Base-by-base conservation (phyloP, 2,888 invertebrate species). In the Leistus spinibarbis region DNA sequence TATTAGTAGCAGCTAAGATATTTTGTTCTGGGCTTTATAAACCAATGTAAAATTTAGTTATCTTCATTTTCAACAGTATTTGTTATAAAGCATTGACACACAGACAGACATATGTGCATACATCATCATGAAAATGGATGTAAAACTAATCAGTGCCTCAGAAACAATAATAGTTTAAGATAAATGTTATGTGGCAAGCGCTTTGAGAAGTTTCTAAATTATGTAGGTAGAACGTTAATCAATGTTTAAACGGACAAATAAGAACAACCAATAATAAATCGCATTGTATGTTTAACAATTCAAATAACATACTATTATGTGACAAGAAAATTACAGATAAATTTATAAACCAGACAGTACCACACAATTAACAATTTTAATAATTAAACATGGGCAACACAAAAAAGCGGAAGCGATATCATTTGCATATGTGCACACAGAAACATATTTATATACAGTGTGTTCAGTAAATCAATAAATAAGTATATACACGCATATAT, bases 271-370 rank as follows among this genome's bases (percentile, higher is more conserved):
- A 1, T 2, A 40, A 40, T 40, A 40, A 40, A 40, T 40, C 40
- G 40, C 13, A 40, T 40, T 40, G 40, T 5, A 40, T 40, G 40
- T 13, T 40, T 40, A 40, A 40, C 40, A 40, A 60, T 60, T 65
- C 22, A 72, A 72, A 72, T 72, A 53, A 72, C 65, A 66, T 54
- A 54, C n/a, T 57, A 57, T 65, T 10, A 57, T 27, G 65, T 54
- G 72, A 72, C 72, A 72, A 56, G 72, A 65, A 72, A 72, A 72
- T 72, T 72, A 72, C 72, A 54, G 64, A 72, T 72, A 65, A 72
- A 72, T 72, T 72, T 72, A 72, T 72, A 65, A 72, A 72, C 65
- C 72, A 56, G 57, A 65, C 72, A 73, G 67, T 67, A 71, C 67
- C 73, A 73, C 73, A 67, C 62, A 73, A 73, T 73, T 73, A 73